These are phyloP conservation scores for Amiota mariae DNA, from an alignment of 2,888 invertebrate genomes.

Conservation along the genomic window DNA sequence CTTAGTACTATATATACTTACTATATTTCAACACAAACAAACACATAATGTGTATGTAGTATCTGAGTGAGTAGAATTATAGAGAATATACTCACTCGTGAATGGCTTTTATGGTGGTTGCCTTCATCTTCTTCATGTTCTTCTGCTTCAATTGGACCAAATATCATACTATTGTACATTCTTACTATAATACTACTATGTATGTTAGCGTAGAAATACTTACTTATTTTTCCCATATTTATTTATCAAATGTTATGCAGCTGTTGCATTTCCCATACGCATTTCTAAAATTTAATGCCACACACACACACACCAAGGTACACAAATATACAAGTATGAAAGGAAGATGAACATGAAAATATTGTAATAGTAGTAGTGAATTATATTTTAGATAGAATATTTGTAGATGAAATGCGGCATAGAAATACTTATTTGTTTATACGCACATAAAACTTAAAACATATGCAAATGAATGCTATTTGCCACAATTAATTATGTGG, in stretches of 20 bases:
- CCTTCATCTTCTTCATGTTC: neutral
- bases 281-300: constrained; percentile 36
- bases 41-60: too few relatives aligned
- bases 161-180: constrained; percentile 50
- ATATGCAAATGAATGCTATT: neutral
- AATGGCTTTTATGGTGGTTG: neutral
- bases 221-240: constrained; percentile 43
- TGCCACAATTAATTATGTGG: too few relatives aligned
- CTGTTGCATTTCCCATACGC: constrained; percentile 62
- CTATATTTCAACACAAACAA: too few relatives aligned
- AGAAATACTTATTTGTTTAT: too few relatives aligned
- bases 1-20: too few relatives aligned
- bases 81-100: neutral
- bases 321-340: too few relatives aligned
- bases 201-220: neutral
- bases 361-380: too few relatives aligned
- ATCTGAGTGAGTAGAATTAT: neutral
- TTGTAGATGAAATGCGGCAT: too few relatives aligned
- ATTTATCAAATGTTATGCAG: constrained; percentile 61
- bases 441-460: constrained; percentile 39
- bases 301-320: neutral
- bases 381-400: too few relatives aligned
- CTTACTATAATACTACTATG: constrained; percentile 25
- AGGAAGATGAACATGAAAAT: too few relatives aligned
- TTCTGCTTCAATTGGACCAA: constrained; percentile 36